A percentile compares a stretch with the other conserved stretches of the same genome.
phyloP scores from a whole-genome alignment of 2,797 vertebrate species.

The Chelmon rostratus region DNA sequence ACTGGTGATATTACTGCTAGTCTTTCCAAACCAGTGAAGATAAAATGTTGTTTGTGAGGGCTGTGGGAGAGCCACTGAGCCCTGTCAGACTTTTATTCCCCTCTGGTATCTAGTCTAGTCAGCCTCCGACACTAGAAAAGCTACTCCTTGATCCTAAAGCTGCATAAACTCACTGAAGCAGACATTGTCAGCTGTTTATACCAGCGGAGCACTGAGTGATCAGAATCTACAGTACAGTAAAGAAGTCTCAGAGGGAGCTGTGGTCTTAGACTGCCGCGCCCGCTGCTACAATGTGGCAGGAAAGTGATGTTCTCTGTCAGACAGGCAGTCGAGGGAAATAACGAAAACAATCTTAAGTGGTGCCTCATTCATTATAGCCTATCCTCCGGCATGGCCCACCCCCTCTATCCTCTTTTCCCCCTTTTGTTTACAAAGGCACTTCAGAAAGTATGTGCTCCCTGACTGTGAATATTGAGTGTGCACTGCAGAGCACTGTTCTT shows the following conservation, averaged over 20 bases:
- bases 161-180: slow-evolving; percentile 59
- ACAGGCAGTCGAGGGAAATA: slow-evolving; percentile 76
- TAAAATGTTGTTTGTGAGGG: slow-evolving; percentile 50
- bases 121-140: slow-evolving; percentile 60
- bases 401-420: slow-evolving; percentile 65
- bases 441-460: slow-evolving; percentile 69
- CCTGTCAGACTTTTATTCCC: slow-evolving; percentile 51
- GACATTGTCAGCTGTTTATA: slow-evolving; percentile 63
- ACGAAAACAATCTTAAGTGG: slow-evolving; percentile 83
- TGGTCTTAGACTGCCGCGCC: slow-evolving; percentile 57
- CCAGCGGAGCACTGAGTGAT: slow-evolving; percentile 53
- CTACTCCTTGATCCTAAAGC: slow-evolving; percentile 63
- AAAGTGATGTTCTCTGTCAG: slow-evolving; percentile 79
- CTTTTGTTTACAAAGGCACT: slow-evolving; percentile 77
- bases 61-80: slow-evolving; percentile 32
- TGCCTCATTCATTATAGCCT: slow-evolving; percentile 73
- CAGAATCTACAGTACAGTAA: slow-evolving; percentile 64
- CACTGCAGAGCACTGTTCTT: slow-evolving; percentile 25
- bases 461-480: slow-evolving; percentile 59
- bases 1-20: slow-evolving; percentile 35
- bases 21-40: slow-evolving; percentile 51
- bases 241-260: slow-evolving; percentile 57
- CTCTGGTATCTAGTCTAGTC: slow-evolving; percentile 51
- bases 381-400: slow-evolving; percentile 63
- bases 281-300: slow-evolving; percentile 67